Evolutionary conservation across 2,113 vertebrate genomes (phyloP), one percentile per base, ranked within the genome.

Genomic region (Scatophagus argus): DNA sequence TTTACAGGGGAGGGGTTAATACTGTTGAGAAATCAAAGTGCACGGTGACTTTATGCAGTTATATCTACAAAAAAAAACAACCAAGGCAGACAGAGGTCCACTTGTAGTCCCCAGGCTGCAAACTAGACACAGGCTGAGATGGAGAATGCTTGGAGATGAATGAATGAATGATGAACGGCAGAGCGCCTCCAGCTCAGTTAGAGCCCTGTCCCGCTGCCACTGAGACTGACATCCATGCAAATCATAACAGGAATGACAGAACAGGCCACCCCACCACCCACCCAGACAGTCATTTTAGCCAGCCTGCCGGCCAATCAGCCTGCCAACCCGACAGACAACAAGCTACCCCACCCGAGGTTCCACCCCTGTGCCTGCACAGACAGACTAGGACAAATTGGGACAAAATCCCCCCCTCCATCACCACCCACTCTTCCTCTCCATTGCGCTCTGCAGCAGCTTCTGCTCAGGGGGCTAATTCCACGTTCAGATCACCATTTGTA

Each of bases 401-500:
- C 91, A 88, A n/a, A n/a, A 86, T 38, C 43, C 58, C 52, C 55
- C 63, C 80, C 79, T 69, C 86, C 85, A 89, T 88, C 87, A 83
- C 86, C 86, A 88, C 81, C 80, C 88, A 88, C 86, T 91, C 88
- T 84, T 83, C 83, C 87, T 87, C 89, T 87, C 89, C 78, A 86
- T 83, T 77, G 85, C 84, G 64, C 79, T 34, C 84, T 66, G 74
- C 87, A 86, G 88, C 79, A 86, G 87, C 80, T 87, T 93, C 91
- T 80, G 91, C 92, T 94, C 90, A 89, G 93, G 94, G 94, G 93
- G 93, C 93, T 94, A 94, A 94, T 94, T 93, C 90, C 88, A 89
- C 88, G 88, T 95, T 96, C 95, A 94, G 93, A 93, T 81, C 92
- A 91, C 95, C 95, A 95, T 97, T 96, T 95, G 96, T 95, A 94